Base-by-base conservation (phyloP, 1,140 invertebrate species). In the Drosophila mauritiana region DNA sequence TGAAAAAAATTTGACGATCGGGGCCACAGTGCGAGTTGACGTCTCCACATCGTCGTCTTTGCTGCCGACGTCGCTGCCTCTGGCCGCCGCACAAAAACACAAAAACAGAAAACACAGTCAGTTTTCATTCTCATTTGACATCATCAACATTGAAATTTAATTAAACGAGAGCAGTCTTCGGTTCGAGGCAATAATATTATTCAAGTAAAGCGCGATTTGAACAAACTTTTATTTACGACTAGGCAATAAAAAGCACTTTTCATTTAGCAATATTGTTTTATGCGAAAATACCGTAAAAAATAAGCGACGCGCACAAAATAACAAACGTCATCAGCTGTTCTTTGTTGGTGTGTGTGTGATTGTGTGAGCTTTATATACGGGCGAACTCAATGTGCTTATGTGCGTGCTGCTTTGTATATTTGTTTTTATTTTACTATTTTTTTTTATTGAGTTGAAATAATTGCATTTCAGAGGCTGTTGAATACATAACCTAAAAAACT, bases 41-140 rank as follows among this genome's bases (percentile, higher is more conserved):
- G 72, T 83, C 62, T 61, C 58, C 53, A 67, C 48, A 76, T 70
- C 43, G 73, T 53, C 63, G 73, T 27, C 37, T 62, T 67, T 48
- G 53, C 61, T 46, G 73, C 75, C 49, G 73, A 46, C 58, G 77
- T 68, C 46, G 81, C 48, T 67, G 82, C 69, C 49, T 63, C 75
- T 88, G 64, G 58, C 54, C 36, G 70, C 72, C 53, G 73, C 73
- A 49, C 37, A 63, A 83, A 73, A 83, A 75, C 72, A 84, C 80
- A 83, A 84, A 81, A 84, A 78, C 67, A 85, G 58, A 84, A 80
- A 83, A 77, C 63, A 84, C 81, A 88, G 84, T 89, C 84, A 89
- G 84, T 88, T 88, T 88, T 89, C 80, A 89, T 88, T 88, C 84
- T 88, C 84, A 88, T 88, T 88, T 88, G 84, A 88, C 84, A 88